Evolutionary conservation across 2,888 invertebrate species (phyloP), one percentile per base, ranked within the genome.

Genomic region (Xylota segnis): DNA sequence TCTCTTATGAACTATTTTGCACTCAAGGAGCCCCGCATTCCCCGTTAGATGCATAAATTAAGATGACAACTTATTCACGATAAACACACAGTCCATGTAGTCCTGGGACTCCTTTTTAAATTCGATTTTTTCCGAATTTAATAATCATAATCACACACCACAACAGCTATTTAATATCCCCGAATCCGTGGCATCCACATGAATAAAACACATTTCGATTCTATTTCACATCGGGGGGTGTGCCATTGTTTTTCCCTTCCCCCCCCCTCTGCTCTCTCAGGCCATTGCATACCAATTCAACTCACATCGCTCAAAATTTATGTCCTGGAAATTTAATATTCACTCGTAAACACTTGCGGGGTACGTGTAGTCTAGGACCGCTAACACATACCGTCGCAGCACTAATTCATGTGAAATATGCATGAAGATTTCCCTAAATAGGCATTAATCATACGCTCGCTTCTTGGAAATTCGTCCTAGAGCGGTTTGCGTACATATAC

Each of bases 381-480:
- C 37, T 58, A 16, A 58, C 18, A 58, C 34, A 58, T 37, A 34
- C 58, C 18, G 16, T 18, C 1, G 12, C 14, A 9, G 7, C n/a
- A 56, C 32, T 56, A 56, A 56, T 56, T 56, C 16, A 16, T 56
- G 56, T 56, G 56, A 34, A 58, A 58, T 58, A 58, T 37, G 34
- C 34, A 58, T 58, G 18, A 5, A 58, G 16, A 58, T 58, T 58
- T 58, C 18, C 37, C 58, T 37, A 18, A 37, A 58, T 58, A 58
- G 37, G 58, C 58, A 58, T 58, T 58, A 34, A 58, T 58, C 37
- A 58, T 58, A 18, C 18, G 16, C 5, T 18, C 12, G 34, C 12
- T 58, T 18, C 58, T 37, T 37, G 34, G 18, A 58, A 18, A 58
- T 16, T 16, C 18, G 37, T 16, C 58, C 34, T 37, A 7, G 10